A percentile compares a stretch with the other conserved stretches of the same genome.
Evolutionary conservation across 2,888 invertebrate species (phyloP).

Genomic region (Perdita meconis): DNA sequence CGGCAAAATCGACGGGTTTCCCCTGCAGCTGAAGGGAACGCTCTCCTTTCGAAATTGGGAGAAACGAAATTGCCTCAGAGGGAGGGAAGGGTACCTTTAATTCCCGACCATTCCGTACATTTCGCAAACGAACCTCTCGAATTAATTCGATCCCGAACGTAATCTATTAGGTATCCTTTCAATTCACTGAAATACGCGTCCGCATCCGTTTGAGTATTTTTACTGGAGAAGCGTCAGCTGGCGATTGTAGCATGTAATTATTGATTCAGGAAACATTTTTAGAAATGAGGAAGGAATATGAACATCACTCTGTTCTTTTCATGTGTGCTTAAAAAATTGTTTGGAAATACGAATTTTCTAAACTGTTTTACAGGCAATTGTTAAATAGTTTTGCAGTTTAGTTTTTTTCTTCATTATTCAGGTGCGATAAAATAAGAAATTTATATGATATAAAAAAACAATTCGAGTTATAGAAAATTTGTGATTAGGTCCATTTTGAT

Average conservation of each 20-base stretch:
- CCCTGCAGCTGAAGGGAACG: slow-evolving; percentile 11
- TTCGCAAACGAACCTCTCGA: slow-evolving; percentile 42
- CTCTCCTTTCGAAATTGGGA: background rate
- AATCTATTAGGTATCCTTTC: slow-evolving; percentile 29
- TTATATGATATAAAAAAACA: too few species aligned
- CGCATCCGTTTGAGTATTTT: background rate
- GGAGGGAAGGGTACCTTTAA: slow-evolving; percentile 19
- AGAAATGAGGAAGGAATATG: too few species aligned
- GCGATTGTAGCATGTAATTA: background rate
- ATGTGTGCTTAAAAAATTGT: too few species aligned
- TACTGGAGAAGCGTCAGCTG: background rate
- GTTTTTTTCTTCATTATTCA: too few species aligned
- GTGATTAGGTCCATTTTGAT: too few species aligned
- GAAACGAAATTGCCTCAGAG: slow-evolving; percentile 24
- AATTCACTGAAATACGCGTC: background rate
- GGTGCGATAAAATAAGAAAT: too few species aligned
- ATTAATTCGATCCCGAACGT: slow-evolving; percentile 37
- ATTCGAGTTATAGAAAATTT: too few species aligned
- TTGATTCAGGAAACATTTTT: too few species aligned
- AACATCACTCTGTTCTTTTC: too few species aligned
- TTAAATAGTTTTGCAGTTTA: too few species aligned
- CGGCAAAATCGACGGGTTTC: slow-evolving; percentile 56
- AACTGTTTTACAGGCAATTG: too few species aligned
- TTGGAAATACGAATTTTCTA: too few species aligned
- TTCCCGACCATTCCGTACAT: slow-evolving; percentile 20